A percentile compares a stretch with the other conserved stretches of the same genome.
phyloP scores from a whole-genome alignment of 2,888 invertebrate genomes.

The Stenoptilia bipunctidactyla region DNA sequence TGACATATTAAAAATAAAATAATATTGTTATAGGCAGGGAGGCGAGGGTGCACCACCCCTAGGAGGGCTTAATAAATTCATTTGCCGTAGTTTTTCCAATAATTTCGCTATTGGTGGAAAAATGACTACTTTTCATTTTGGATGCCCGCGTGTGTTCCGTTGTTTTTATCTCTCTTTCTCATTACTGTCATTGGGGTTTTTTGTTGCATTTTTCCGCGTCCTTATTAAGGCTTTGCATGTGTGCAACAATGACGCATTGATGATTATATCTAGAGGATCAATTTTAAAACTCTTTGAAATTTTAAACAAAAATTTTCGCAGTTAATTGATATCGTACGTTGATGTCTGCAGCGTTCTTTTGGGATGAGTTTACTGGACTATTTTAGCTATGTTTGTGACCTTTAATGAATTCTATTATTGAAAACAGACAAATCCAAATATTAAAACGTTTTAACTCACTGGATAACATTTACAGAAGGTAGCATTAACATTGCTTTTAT shows the following conservation, averaged over 20 bases:
- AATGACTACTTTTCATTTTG: conserved; percentile 61
- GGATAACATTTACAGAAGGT: too few species aligned
- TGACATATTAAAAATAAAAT: conserved; percentile 49
- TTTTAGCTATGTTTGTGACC: too few species aligned
- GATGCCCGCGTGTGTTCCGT: conserved; percentile 28
- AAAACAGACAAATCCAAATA: too few species aligned
- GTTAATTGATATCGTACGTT: too few species aligned
- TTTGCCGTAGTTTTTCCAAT: conserved; percentile 67
- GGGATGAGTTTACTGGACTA: too few species aligned
- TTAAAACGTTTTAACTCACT: too few species aligned
- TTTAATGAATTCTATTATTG: too few species aligned
- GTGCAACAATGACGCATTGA: not conserved
- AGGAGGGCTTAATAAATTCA: conserved; percentile 58
- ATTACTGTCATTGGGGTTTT: conserved; percentile 13
- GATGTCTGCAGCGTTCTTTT: too few species aligned
- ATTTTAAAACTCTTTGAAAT: too few species aligned
- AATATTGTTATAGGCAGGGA: conserved; percentile 29
- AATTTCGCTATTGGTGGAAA: conserved; percentile 66
- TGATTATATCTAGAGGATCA: not conserved
- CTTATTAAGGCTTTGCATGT: conserved; percentile 24
- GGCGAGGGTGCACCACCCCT: conserved; percentile 24
- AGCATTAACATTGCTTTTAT: too few species aligned
- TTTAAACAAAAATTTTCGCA: too few species aligned
- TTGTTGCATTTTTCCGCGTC: conserved; percentile 12
- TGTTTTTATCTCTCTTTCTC: conserved; percentile 44